Conservation (phyloP, 2,113 vertebrate species). For the Psittacus erithacus region DNA sequence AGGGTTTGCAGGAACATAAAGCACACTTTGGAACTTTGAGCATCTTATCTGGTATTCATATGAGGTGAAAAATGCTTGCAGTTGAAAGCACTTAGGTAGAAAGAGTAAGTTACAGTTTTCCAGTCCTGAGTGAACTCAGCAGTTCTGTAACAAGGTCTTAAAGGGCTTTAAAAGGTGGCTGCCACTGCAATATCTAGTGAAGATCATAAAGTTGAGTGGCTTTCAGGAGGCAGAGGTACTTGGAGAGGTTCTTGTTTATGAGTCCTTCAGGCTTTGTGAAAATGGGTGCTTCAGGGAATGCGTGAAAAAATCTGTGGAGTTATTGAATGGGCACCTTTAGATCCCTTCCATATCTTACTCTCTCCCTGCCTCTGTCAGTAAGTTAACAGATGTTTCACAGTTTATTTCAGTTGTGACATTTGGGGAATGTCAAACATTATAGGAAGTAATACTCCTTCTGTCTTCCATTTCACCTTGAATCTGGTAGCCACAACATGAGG, state of each 20-base stretch:
- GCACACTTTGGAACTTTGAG: neutral
- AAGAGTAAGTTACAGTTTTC: neutral
- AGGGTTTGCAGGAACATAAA: neutral
- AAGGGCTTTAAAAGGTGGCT: neutral
- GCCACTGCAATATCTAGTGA: neutral
- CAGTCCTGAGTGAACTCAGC: fast-evolving
- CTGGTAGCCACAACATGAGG: neutral
- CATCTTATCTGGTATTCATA: neutral
- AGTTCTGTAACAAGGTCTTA: neutral
- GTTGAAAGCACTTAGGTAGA: neutral
- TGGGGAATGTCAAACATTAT: neutral
- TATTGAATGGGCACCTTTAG: neutral
- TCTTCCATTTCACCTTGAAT: neutral
- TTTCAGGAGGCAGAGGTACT: neutral
- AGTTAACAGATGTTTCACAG: neutral
- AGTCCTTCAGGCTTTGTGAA: fast-evolving
- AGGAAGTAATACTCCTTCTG: neutral
- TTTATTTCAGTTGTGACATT: neutral
- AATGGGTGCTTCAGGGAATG: neutral
- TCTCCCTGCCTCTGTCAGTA: neutral
- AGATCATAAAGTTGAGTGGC: neutral
- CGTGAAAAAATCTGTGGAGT: neutral
- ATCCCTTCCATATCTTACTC: neutral
- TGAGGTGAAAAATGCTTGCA: neutral
- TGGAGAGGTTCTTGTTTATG: neutral